Evolutionary conservation across 2,888 invertebrate species (phyloP).

Genomic region (Cheilosia urbana): DNA sequence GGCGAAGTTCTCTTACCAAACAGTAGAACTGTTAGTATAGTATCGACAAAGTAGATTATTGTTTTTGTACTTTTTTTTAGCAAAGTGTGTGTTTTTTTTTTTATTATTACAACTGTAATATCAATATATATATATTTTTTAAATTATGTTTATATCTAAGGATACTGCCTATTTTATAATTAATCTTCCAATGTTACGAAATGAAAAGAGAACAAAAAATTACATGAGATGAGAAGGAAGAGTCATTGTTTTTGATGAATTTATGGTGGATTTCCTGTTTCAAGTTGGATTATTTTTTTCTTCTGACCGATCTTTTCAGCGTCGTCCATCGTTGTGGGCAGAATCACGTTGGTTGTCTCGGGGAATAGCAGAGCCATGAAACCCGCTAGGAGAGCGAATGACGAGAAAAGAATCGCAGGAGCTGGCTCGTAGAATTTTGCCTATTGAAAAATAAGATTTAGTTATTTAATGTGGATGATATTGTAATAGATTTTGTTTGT

Average conservation of each 20-base stretch:
- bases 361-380: conserved; percentile 86
- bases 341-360: conserved; percentile 86
- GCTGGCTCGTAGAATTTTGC: conserved; percentile 83
- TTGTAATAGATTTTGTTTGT: too few species aligned
- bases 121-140: conserved; percentile 26
- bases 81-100: conserved; percentile 19
- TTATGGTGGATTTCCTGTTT: conserved; percentile 1
- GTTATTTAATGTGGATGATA: too few species aligned
- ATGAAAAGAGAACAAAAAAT: neutral
- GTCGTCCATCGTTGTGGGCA: conserved; percentile 87
- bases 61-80: conserved; percentile 49
- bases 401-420: conserved; percentile 87
- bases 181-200: conserved; percentile 37
- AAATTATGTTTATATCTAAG: conserved; percentile 53
- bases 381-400: conserved; percentile 85
- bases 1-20: conserved; percentile 72
- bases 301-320: conserved; percentile 83
- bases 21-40: conserved; percentile 63
- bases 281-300: conserved; percentile 14
- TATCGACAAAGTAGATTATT: conserved; percentile 54
- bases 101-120: conserved; percentile 44
- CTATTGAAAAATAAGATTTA: conserved; percentile 66
- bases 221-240: conserved; percentile 23
- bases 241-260: neutral
- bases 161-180: conserved; percentile 60